phyloP scores from a whole-genome alignment of 2,113 vertebrate species.

The Syngnathus scovelli region DNA sequence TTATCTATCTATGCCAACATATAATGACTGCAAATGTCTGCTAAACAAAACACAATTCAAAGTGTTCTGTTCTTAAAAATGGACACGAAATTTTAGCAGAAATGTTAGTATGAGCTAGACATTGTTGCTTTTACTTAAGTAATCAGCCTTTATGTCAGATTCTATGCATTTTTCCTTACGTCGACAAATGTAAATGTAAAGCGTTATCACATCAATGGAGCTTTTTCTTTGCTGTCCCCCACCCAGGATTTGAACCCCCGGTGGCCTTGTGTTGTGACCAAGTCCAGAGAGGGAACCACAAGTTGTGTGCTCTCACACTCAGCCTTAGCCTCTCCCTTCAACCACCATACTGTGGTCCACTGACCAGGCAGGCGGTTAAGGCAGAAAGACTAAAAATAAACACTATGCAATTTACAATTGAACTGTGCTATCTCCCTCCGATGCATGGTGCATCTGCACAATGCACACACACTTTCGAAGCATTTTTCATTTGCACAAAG shows the following conservation, averaged over 20 bases:
- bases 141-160: constrained; percentile 33
- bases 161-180: neutral
- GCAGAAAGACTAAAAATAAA: constrained; percentile 65
- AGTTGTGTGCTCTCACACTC: constrained; percentile 59
- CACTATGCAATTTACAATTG: constrained; percentile 59
- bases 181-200: constrained; percentile 24
- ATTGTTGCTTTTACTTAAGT: constrained; percentile 12
- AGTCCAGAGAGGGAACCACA: constrained; percentile 56
- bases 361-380: constrained; percentile 59
- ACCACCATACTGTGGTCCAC: constrained; percentile 63
- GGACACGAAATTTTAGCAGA: neutral
- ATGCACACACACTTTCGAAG: neutral
- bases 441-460: neutral
- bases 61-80: too few species aligned
- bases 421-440: constrained; percentile 52
- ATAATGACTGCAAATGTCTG: too few species aligned
- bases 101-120: neutral
- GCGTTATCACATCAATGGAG: constrained; percentile 43
- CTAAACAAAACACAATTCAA: too few species aligned
- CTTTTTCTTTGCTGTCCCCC: constrained; percentile 34
- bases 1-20: too few species aligned
- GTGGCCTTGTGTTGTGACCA: constrained; percentile 47
- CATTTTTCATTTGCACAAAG: neutral
- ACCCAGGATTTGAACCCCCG: constrained; percentile 59
- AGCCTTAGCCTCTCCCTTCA: constrained; percentile 68